A percentile compares a stretch with the other conserved stretches of the same genome.
These are phyloP conservation scores for Brenthis hecate DNA, from an alignment of 2,888 invertebrate species.

Conservation along the genomic window DNA sequence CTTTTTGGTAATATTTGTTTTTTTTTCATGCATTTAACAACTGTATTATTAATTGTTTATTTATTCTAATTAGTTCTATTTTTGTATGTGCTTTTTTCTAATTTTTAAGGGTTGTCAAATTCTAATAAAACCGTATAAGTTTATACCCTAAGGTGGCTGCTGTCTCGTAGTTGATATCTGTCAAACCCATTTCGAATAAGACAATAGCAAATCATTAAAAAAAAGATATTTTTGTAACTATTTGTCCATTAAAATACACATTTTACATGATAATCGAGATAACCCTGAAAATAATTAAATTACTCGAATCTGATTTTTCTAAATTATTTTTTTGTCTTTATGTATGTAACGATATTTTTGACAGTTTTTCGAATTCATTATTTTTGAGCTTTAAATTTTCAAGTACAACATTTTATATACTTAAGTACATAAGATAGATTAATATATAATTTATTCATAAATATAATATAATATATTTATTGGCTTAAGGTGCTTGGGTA, in stretches of 20 bases:
- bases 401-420: slow-evolving; percentile 63
- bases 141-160: too few species aligned
- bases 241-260: background rate
- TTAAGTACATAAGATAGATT: slow-evolving; percentile 53
- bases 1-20: slow-evolving; percentile 5
- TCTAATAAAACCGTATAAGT: background rate
- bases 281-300: slow-evolving; percentile 1
- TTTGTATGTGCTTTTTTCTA: background rate
- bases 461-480: slow-evolving; percentile 62
- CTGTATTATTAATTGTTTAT: slow-evolving; percentile 1
- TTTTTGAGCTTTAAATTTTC: slow-evolving; percentile 76
- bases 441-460: slow-evolving; percentile 67
- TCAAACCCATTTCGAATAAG: background rate
- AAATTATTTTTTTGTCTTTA: slow-evolving; percentile 26
- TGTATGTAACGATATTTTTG: slow-evolving; percentile 30
- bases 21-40: slow-evolving; percentile 13
- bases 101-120: background rate
- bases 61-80: background rate
- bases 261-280: slow-evolving; percentile 7
- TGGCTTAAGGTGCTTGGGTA: slow-evolving; percentile 77
- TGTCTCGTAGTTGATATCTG: slow-evolving; percentile 5
- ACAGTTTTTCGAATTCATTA: slow-evolving; percentile 48
- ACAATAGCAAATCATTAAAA: slow-evolving; percentile 1
- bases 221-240: slow-evolving; percentile 12
- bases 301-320: background rate